Conservation (phyloP, 2,113 vertebrate species). For the Pelvicachromis taeniatus region DNA sequence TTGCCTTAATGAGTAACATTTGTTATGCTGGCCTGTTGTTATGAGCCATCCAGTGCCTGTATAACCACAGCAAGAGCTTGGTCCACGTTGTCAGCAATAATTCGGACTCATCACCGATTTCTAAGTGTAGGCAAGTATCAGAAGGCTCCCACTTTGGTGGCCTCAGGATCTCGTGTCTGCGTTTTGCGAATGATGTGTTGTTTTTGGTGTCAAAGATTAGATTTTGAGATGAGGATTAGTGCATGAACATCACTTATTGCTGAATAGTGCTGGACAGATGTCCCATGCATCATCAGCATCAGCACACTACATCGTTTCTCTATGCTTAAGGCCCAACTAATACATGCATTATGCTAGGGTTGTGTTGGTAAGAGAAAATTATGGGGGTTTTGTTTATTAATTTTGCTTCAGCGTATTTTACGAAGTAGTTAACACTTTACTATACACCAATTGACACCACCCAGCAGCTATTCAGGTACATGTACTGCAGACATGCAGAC, state of each 20-base stretch:
- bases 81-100: background rate
- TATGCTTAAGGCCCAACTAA: accelerated
- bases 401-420: too few relatives aligned
- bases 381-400: too few relatives aligned
- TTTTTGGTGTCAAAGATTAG: background rate
- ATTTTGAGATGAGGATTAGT: background rate
- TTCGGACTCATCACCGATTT: accelerated
- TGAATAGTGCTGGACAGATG: background rate
- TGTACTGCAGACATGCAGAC: too few relatives aligned
- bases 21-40: background rate
- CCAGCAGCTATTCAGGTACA: too few relatives aligned
- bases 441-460: too few relatives aligned
- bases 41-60: background rate
- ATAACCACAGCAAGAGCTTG: accelerated
- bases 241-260: background rate
- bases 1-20: too few relatives aligned
- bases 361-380: background rate
- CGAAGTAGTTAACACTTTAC: too few relatives aligned
- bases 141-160: accelerated
- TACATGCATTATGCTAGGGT: background rate
- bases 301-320: background rate
- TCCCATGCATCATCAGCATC: background rate
- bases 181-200: background rate
- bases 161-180: accelerated
- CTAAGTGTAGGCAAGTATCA: background rate